Conservation (phyloP, 2,113 vertebrate genomes). For the Rhadina sibilatrix region DNA sequence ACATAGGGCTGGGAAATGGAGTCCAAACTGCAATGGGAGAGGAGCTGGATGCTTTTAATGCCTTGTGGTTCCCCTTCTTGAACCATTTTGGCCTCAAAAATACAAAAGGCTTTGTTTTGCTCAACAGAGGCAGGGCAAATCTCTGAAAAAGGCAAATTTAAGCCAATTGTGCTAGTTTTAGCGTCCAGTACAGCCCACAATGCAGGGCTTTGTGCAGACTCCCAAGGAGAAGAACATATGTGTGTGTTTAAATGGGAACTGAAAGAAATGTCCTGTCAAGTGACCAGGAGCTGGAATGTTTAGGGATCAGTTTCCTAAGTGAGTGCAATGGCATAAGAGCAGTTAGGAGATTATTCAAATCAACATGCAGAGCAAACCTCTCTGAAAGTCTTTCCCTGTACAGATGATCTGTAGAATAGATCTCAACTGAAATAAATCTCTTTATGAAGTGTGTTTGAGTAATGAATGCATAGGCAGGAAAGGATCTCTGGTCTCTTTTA, state of each 20-base stretch:
- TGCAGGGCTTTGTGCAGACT: conserved; percentile 10
- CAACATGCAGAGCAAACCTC: not conserved
- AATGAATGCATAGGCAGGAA: not conserved
- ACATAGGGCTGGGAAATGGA: not conserved
- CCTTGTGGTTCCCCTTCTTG: not conserved
- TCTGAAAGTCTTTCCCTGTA: not conserved
- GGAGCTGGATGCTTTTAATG: not conserved
- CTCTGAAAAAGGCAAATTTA: conserved; percentile 2
- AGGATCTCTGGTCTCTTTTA: not conserved
- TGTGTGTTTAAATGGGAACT: not conserved
- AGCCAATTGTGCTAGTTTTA: not conserved
- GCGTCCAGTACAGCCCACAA: not conserved
- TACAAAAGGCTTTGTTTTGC: conserved; percentile 38
- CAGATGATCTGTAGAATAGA: not conserved
- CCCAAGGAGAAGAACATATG: not conserved
- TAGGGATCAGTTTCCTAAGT: not conserved
- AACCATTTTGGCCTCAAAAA: not conserved
- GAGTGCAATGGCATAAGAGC: not conserved
- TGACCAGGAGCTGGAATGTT: not conserved
- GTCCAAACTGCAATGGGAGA: not conserved
- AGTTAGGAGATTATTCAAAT: not conserved
- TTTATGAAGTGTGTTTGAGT: not conserved
- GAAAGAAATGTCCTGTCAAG: not conserved
- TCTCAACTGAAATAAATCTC: not conserved
- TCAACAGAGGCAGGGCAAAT: not conserved